Evolutionary conservation across 2,888 invertebrate species (phyloP), one percentile per base, ranked within the genome.

Genomic region (Andrena camellia): DNA sequence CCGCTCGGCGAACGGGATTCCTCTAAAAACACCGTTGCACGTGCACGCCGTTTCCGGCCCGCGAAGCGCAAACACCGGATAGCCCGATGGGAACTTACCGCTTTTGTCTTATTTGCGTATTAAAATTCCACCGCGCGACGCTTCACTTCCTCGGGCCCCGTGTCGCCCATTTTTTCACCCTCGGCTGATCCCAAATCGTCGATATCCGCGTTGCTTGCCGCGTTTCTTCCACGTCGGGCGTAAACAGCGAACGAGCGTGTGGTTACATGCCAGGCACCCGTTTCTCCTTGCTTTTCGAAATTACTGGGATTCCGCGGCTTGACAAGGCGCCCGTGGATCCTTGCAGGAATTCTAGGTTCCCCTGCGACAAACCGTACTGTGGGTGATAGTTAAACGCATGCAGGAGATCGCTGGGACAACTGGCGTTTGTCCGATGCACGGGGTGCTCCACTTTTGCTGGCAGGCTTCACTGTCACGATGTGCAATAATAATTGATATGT

Each of bases 1-100:
- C 20, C 69, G 64, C 68, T 64, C 26, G 54, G 71, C 42, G 70
- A 66, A 79, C 74, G 79, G 68, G 76, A 79, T 79, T 85, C 60
- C 72, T 72, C 77, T 78, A 52, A 73, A 78, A 79, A 85, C 84
- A 80, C 48, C 26, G 63, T 67, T 75, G 74, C 84, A 84, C 84
- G 85, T 81, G 84, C 79, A 73, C 78, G 52, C 79, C 69, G 69
- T 84, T 83, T 83, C 84, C 83, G 78, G 79, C 63, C 79, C 59
- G 73, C 70, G 73, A 73, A 70, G 67, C 73, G 57, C 50, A 79
- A 75, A 84, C 67, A 66, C 69, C 42, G 29, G 23, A 62, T 20
- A 59, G 52, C n/a, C 26, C 29, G n/a, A 54, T 54, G 35, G 52
- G 35, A 26, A 26, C 42, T 17, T 69, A 64, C 29, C 23, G n/a